Percentiles rank a stretch among this genome's conserved stretches.
These are phyloP conservation scores for Eupeodes corollae DNA, from an alignment of 1,140 invertebrate genomes.

Conservation along the genomic window DNA sequence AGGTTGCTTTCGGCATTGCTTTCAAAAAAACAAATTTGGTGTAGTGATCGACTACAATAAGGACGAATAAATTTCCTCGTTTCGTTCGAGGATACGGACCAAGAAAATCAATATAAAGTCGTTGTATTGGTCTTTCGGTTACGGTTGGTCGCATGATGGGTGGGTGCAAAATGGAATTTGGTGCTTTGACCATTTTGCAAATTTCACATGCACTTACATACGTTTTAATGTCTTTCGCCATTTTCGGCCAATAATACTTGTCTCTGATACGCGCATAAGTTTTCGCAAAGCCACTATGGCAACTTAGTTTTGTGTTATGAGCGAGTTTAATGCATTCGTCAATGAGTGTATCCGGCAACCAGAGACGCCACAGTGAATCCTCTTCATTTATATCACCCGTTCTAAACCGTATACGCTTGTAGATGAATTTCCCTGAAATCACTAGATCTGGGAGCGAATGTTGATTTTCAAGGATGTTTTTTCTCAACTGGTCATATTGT, in stretches of 20 bases:
- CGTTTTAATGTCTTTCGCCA: neutral
- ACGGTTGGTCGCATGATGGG: neutral
- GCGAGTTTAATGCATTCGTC: neutral
- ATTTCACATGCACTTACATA: conserved; percentile 1
- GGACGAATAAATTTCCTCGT: conserved; percentile 6
- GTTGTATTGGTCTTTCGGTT: conserved; percentile 7
- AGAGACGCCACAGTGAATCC: neutral
- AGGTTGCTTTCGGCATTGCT: conserved; percentile 8
- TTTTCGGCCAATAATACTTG: conserved; percentile 4
- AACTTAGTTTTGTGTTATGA: neutral
- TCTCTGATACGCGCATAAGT: neutral
- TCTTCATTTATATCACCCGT: neutral
- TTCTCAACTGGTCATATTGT: no score
- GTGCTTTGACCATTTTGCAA: conserved; percentile 1
- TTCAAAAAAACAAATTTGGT: conserved; percentile 11
- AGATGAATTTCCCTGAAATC: no score
- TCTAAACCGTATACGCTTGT: no score
- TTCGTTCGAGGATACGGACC: conserved; percentile 5
- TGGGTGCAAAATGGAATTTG: neutral
- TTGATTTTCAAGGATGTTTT: no score
- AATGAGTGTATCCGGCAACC: neutral
- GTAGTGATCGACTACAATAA: conserved; percentile 8
- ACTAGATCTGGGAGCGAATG: no score
- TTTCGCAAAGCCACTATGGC: conserved; percentile 3
- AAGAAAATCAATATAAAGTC: conserved; percentile 3